Evolutionary conservation across 2,113 vertebrate species (phyloP).

Genomic region (Morone saxatilis): DNA sequence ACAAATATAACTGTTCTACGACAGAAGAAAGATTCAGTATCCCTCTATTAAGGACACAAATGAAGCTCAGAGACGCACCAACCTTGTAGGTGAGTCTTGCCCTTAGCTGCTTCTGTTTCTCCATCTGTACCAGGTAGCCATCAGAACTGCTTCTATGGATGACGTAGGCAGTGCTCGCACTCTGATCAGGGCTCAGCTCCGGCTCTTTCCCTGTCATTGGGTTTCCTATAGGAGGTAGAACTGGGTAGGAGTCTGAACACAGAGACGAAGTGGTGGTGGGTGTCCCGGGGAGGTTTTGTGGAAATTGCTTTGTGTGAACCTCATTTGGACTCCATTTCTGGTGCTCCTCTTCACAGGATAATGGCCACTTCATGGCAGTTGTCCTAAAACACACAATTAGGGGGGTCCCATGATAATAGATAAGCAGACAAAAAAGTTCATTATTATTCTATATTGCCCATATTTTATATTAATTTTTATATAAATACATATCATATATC

Average conservation of each 20-base stretch:
- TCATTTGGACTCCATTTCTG: slow-evolving; percentile 46
- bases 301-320: slow-evolving; percentile 6
- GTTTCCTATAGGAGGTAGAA: slow-evolving; percentile 82
- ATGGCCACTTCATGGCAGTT: slow-evolving; percentile 26
- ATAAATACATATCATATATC: too few relatives aligned
- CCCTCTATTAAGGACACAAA: neutral
- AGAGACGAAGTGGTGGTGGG: slow-evolving; percentile 24
- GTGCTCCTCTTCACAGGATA: slow-evolving; percentile 44
- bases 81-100: slow-evolving; percentile 85
- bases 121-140: slow-evolving; percentile 82
- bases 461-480: neutral
- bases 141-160: slow-evolving; percentile 80
- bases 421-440: neutral
- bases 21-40: neutral
- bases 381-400: slow-evolving; percentile 62
- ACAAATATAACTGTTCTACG: neutral
- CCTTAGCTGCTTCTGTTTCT: slow-evolving; percentile 79
- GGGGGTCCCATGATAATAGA: neutral
- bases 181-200: slow-evolving; percentile 35
- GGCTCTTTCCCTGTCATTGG: slow-evolving; percentile 54
- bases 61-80: slow-evolving; percentile 32
- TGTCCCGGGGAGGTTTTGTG: slow-evolving; percentile 27
- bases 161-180: slow-evolving; percentile 22
- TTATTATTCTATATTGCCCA: neutral
- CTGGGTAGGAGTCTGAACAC: slow-evolving; percentile 40